Evolutionary conservation across 2,113 vertebrate genomes (phyloP).

Genomic region (Cariama cristata): DNA sequence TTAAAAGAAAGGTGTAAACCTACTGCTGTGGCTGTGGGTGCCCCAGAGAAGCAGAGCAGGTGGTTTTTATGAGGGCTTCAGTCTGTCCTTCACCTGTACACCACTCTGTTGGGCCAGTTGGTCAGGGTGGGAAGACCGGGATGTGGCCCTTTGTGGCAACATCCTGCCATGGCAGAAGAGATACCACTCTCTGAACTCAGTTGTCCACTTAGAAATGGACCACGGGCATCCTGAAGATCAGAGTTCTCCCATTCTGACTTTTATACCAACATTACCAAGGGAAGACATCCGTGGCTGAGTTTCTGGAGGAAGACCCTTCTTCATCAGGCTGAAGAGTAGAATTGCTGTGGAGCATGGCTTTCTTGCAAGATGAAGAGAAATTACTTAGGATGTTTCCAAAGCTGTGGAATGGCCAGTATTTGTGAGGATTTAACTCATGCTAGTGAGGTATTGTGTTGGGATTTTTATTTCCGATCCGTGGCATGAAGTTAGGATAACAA

Average conservation of each 20-base stretch:
- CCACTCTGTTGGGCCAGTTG: accelerated
- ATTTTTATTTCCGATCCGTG: background rate
- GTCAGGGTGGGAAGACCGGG: background rate
- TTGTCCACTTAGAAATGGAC: background rate
- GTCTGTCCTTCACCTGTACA: background rate
- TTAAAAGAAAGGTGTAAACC: background rate
- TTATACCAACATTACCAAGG: background rate
- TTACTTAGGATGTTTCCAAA: accelerated
- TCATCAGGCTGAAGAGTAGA: background rate
- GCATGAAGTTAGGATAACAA: background rate
- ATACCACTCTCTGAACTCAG: background rate
- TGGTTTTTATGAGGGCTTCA: background rate
- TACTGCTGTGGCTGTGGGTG: background rate
- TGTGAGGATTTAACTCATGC: background rate
- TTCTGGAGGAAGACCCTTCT: background rate
- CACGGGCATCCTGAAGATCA: too few species aligned
- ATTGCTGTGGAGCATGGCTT: background rate
- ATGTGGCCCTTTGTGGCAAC: background rate
- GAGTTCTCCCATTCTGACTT: background rate
- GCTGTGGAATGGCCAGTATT: background rate
- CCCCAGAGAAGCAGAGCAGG: background rate
- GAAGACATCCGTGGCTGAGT: background rate
- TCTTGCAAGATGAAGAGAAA: background rate
- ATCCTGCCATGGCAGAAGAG: background rate
- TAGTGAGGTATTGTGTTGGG: background rate